Evolutionary conservation across 2,113 vertebrate species (phyloP).

Genomic region (Xiphias gladius): DNA sequence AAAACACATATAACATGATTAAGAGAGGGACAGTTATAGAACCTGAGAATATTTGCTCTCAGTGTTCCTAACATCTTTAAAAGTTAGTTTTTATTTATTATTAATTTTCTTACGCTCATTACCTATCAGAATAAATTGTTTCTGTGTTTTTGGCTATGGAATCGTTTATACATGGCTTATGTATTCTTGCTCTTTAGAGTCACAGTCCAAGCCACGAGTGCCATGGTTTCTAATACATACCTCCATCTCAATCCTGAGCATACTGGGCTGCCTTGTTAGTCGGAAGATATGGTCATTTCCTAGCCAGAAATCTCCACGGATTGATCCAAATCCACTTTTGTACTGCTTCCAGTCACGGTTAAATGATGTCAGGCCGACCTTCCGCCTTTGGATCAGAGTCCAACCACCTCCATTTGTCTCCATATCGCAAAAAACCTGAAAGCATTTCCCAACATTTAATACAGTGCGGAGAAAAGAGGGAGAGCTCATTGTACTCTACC

Average conservation of each 20-base stretch:
- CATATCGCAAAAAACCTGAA: constrained; percentile 97
- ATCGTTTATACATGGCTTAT: constrained; percentile 18
- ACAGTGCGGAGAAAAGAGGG: not conserved
- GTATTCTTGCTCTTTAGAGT: constrained; percentile 5
- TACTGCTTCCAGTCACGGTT: constrained; percentile 96
- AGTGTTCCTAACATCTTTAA: not conserved
- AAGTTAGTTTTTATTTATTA: constrained; percentile 38
- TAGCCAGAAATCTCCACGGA: constrained; percentile 97
- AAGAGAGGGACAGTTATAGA: constrained; percentile 2
- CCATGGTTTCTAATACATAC: constrained; percentile 75
- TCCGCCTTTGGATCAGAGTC: constrained; percentile 96
- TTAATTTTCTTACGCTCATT: not conserved
- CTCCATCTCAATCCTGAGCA: constrained; percentile 93
- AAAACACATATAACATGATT: constrained; percentile 47
- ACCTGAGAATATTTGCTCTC: constrained; percentile 7
- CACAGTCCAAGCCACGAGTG: not conserved
- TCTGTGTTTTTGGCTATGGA: constrained; percentile 39
- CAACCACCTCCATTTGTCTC: constrained; percentile 94
- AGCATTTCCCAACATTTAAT: constrained; percentile 20
- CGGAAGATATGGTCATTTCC: constrained; percentile 96
- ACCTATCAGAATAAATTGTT: not conserved
- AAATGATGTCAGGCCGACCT: constrained; percentile 93
- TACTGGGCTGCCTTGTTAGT: constrained; percentile 91
- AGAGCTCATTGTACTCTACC: not conserved
- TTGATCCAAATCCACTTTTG: constrained; percentile 92